Base-by-base conservation (phyloP, 2,113 vertebrate genomes). In the Speoplatyrhinus poulsoni region DNA sequence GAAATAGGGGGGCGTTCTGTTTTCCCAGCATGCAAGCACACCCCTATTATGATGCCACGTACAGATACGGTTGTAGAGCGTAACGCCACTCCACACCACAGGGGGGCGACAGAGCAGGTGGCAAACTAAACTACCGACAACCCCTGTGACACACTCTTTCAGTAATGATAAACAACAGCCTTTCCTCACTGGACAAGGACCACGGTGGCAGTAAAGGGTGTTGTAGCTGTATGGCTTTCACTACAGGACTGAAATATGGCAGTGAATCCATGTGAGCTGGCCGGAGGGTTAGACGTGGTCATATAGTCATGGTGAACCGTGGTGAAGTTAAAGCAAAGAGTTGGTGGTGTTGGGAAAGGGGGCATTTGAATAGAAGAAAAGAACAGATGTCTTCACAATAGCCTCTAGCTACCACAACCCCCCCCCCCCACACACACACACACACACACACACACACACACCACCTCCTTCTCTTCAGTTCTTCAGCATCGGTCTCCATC, bases 331-430 rank as follows among this genome's bases (percentile, higher is more conserved):
- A 6, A 41, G 36, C 5, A 41, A 26, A 55, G 50, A 62, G 68
- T 70, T 16, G 48, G 66, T 59, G 55, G 48, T 61, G 49, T 17
- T 32, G 46, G 15, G 53, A 33, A 33, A 58, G 56, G 70, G 47
- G 64, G 46, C 16, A 62, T 76, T 15, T 85, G 26, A 87, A 80
- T 48, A 68, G 56, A 81, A 73, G 33, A 90, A 87, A 77, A 15
- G 81, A 87, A 66, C 90, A 92, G 90, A 92, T 91, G 90, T 87
- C 85, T 72, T 71, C 5, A 88, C 77, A 90, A 90, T 75, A 75
- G 75, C 56, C 56, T 65, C 13, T 49, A 0, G 0, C 26, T 33
- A 71, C 33, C 52, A 62, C 70, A 33, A 52, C 65, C 70, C 47
- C 52, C 13, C 0, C 11, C 56, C 17, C 33, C 12, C 11, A n/a